Base-by-base conservation (phyloP, 2,113 vertebrate genomes). In the Holacanthus passer region DNA sequence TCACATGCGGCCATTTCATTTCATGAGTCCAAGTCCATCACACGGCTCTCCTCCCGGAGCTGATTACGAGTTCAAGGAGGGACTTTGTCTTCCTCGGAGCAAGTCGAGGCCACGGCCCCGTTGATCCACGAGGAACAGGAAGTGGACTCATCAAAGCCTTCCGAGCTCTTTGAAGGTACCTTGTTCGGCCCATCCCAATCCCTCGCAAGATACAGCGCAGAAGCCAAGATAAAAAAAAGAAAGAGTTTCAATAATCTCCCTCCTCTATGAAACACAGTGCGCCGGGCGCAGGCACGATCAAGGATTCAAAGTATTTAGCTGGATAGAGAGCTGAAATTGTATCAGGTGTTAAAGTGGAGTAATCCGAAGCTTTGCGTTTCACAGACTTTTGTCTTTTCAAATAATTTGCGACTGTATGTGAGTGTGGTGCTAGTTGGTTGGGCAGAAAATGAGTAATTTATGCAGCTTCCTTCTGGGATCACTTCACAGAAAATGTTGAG, bases 111-210 rank as follows among this genome's bases (percentile, higher is more conserved):
- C 74, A 76, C 62, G 65, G 76, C 81, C 73, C 71, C 85, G 91
- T 87, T 87, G 90, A 94, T 92, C 87, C 71, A 66, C 11, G 67
- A 66, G 77, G 81, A 88, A 81, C 66, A 81, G 76, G 56, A 87
- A 89, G 74, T 83, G 64, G 84, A 88, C 78, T 87, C 86, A 90
- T 94, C 87, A 94, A 94, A 95, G 93, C 81, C 48, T 55, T 3
- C 19, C 27, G 22, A 58, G 77, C 77, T 66, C 79, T 94, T 93
- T 93, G 92, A 94, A 92, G 89, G 84, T 77, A 64, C 74, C 67
- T 41, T 87, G 85, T 89, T 86, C 24, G 55, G 80, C 66, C 78
- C 62, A 45, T 77, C 79, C 65, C 67, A 64, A 83, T 88, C 78
- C 73, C 70, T 77, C n/a, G 50, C 73, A 83, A 90, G 77, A 88